Evolutionary conservation across 2,888 invertebrate species (phyloP).

Genomic region (Miltochrista miniata): DNA sequence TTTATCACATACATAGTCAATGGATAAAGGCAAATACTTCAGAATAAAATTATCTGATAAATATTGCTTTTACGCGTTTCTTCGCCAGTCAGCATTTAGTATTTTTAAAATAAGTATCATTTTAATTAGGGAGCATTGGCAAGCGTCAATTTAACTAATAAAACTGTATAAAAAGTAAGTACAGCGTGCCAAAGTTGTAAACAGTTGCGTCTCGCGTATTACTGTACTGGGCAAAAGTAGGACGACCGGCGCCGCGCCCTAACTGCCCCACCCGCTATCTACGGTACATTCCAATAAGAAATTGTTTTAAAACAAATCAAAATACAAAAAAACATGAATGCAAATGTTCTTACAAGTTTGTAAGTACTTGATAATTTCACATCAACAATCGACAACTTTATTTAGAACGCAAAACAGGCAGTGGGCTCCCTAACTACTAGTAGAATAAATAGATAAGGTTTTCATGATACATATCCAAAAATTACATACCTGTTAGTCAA

Average conservation of each 20-base stretch:
- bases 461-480: constrained; percentile 26
- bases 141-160: neutral
- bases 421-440: constrained; percentile 18
- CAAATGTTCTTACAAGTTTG: constrained; percentile 8
- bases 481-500: constrained; percentile 68
- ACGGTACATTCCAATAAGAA: constrained; percentile 48
- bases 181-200: constrained; percentile 39
- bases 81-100: neutral
- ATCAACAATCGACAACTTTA: constrained; percentile 13
- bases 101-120: too few species aligned
- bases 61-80: too few species aligned
- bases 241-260: constrained; percentile 75
- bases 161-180: constrained; percentile 12
- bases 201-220: constrained; percentile 31
- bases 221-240: constrained; percentile 59
- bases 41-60: too few species aligned
- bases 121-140: too few species aligned
- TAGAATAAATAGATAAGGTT: constrained; percentile 13
- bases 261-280: constrained; percentile 48
- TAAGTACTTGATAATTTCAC: constrained; percentile 17
- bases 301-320: constrained; percentile 33
- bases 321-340: constrained; percentile 14
- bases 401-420: constrained; percentile 6
- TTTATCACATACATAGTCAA: too few species aligned
- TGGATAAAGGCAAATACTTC: too few species aligned